phyloP scores from a whole-genome alignment of 30 jellyfish, hydroid and myxozoan species.

The Mastigias papua region DNA sequence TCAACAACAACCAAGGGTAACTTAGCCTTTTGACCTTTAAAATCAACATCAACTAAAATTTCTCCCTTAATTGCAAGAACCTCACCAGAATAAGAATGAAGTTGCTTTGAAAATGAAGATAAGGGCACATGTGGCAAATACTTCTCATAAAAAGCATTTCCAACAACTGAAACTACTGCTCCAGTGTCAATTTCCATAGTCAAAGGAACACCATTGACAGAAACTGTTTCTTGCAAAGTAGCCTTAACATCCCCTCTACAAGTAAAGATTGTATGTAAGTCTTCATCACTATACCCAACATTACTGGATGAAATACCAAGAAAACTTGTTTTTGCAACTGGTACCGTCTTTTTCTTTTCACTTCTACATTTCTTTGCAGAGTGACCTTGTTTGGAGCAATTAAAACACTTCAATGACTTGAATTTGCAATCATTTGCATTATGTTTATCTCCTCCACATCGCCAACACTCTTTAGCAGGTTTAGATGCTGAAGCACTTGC shows the following conservation, averaged over 20 bases:
- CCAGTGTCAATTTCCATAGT: constrained; percentile 62
- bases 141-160: constrained; percentile 9
- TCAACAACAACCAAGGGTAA: constrained; percentile 56
- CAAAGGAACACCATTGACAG: constrained; percentile 35
- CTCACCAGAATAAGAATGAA: constrained; percentile 47
- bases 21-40: constrained; percentile 42
- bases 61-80: constrained; percentile 51
- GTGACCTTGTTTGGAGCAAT: constrained; percentile 46
- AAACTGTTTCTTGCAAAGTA: constrained; percentile 24
- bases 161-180: constrained; percentile 42
- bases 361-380: background rate
- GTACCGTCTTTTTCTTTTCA: constrained; percentile 3
- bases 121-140: constrained; percentile 27
- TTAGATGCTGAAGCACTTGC: constrained; percentile 46
- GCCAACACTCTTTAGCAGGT: constrained; percentile 45
- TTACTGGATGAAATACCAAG: constrained; percentile 27
- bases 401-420: background rate
- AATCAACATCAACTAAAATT: constrained; percentile 47
- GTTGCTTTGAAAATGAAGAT: constrained; percentile 31
- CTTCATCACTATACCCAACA: constrained; percentile 19
- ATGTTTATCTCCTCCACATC: constrained; percentile 32
- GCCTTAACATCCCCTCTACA: background rate
- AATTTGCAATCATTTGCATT: constrained; percentile 43
- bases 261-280: background rate
- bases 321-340: constrained; percentile 42